Evolutionary conservation across 1,140 invertebrate species (phyloP), one percentile per base, ranked within the genome.

Genomic region (Halictus rubicundus): DNA sequence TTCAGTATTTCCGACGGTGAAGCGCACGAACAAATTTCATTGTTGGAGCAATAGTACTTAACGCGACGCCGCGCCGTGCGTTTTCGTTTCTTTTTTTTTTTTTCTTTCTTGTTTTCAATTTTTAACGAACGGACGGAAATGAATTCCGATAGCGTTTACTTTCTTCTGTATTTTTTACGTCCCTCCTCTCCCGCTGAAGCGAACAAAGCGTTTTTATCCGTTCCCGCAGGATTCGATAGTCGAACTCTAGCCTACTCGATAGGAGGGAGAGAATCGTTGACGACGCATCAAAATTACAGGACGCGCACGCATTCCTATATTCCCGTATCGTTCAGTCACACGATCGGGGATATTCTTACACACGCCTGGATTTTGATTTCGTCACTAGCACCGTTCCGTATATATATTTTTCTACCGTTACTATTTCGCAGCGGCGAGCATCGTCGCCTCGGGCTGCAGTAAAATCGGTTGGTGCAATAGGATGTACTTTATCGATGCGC

Each of bases 381-480:
- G 68, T 76, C 66, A 83, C 57, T 81, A 66, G 71, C 71, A 66
- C 68, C 69, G 75, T 82, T 64, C 68, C 32, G 73, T 83, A 75
- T 21, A 57, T 86, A 86, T 87, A 87, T 87, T 87, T 87, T 87
- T 87, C 84, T 87, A 87, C 84, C 61, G 42, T 64, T 64, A 57
- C 60, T 14, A 68, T 42, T 68, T 32, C 74, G 57, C 63, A 80
- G 76, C 77, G 21, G 37, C 57, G 64, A 54, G 75, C 57, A 49
- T 65, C 60, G 77, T 70, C 68, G 57, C 73, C 73, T 68, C 54
- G 57, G 80, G 77, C 65, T 52, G 21, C 72, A 83, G 65, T 85
- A 7, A 25, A 86, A 80, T 74, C n/a, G 72, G 82, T 83, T 82
- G 87, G 90, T 90, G 89, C 88, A 91, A 90, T 90, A 91, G 85